phyloP scores from a whole-genome alignment of 2,888 invertebrate species.

The Leptopterna dolabrata region DNA sequence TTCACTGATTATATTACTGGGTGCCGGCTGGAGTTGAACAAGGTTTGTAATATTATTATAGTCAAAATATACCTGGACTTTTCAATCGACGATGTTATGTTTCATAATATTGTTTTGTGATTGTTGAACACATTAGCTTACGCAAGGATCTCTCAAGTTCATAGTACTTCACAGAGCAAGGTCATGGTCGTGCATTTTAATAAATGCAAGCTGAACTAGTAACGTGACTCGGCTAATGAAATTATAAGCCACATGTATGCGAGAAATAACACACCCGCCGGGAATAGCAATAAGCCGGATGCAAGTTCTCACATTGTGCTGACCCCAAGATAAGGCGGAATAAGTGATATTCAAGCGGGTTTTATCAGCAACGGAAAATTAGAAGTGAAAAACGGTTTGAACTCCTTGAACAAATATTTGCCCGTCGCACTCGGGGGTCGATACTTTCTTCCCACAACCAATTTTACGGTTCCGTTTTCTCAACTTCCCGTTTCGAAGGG shows the following conservation, averaged over 20 bases:
- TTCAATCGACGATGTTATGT: too few species aligned
- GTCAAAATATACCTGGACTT: too few species aligned
- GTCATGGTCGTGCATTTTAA: neutral
- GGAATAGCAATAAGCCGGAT: neutral
- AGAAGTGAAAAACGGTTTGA: neutral
- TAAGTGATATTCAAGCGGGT: neutral
- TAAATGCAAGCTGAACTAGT: neutral
- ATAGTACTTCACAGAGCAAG: neutral
- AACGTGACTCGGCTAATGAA: neutral
- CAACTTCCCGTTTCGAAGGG: neutral
- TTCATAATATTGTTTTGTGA: too few species aligned
- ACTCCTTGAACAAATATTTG: slow-evolving; percentile 2
- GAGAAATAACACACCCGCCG: neutral
- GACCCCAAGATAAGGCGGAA: neutral
- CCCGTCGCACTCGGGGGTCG: neutral
- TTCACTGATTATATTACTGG: too few species aligned
- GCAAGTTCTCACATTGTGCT: neutral
- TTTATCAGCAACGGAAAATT: neutral
- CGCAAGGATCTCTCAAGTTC: too few species aligned
- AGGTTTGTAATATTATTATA: too few species aligned
- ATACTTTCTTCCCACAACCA: neutral
- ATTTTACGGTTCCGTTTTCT: neutral
- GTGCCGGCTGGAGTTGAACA: too few species aligned
- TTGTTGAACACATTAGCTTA: too few species aligned
- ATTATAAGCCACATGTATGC: neutral